A percentile compares a stretch with the other conserved stretches of the same genome.
Evolutionary conservation across 2,797 vertebrate genomes (phyloP).

Genomic region (Schizopygopsis pylzovi): DNA sequence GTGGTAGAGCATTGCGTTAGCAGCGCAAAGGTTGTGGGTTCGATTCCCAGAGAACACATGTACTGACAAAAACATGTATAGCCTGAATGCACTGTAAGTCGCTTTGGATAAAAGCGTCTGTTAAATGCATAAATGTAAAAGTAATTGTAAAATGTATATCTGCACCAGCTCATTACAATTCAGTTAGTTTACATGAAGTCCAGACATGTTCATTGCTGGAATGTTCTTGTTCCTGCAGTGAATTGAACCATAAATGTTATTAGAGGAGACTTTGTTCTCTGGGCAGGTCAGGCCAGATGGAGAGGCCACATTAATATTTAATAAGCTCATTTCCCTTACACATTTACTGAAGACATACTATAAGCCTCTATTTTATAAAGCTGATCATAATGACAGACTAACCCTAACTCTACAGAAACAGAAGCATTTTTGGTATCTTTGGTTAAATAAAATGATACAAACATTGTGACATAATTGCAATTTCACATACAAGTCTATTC

Average conservation of each 20-base stretch:
- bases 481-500: background rate
- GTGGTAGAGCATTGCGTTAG: too few relatives aligned
- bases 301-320: conserved; percentile 44
- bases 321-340: background rate
- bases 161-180: background rate
- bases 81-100: too few relatives aligned
- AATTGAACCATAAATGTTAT: conserved; percentile 29
- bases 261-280: conserved; percentile 45
- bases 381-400: background rate
- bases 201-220: background rate
- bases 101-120: too few relatives aligned
- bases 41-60: too few relatives aligned
- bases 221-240: background rate
- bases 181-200: background rate
- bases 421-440: background rate
- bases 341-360: background rate
- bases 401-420: background rate
- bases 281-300: background rate
- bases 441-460: background rate
- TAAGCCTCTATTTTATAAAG: background rate
- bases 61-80: too few relatives aligned
- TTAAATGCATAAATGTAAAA: too few relatives aligned
- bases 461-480: background rate
- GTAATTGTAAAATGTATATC: background rate
- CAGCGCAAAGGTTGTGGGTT: too few relatives aligned